Conservation (phyloP, 2,113 vertebrate species). For the Pimephales promelas region DNA sequence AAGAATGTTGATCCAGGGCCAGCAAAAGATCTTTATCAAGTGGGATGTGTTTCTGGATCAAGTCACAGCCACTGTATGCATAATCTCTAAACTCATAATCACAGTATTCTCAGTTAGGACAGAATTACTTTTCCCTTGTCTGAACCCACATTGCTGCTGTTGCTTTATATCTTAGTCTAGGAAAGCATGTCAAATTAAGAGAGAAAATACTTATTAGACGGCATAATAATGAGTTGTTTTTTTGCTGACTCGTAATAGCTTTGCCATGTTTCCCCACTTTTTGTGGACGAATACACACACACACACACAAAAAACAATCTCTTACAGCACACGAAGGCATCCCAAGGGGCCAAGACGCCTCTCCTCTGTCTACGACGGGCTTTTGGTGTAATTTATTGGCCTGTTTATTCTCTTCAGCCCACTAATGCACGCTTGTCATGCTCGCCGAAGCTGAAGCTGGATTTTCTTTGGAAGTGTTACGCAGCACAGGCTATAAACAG, state of each 20-base stretch:
- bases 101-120: not conserved
- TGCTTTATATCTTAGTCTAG: not conserved
- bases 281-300: not conserved
- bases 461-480: conserved; percentile 20
- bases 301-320: conserved; percentile 56
- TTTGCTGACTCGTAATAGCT: not conserved
- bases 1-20: not conserved
- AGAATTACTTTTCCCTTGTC: not conserved
- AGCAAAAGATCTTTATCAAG: not conserved
- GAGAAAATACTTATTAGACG: conserved; percentile 40
- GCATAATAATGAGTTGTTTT: conserved; percentile 13
- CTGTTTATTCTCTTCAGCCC: conserved; percentile 51
- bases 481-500: conserved; percentile 11
- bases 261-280: not conserved
- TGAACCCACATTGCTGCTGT: not conserved
- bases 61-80: not conserved
- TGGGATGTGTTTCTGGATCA: too few relatives aligned
- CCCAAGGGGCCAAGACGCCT: conserved; percentile 6
- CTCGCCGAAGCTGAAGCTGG: conserved; percentile 12
- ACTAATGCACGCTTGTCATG: conserved; percentile 48
- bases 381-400: conserved; percentile 46
- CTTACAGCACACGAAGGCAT: not conserved
- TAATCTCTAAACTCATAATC: not conserved
- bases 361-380: not conserved
- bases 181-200: not conserved